Evolutionary conservation across 2,888 invertebrate genomes (phyloP), one percentile per base, ranked within the genome.

Genomic region (Cremastobaeus sp.): DNA sequence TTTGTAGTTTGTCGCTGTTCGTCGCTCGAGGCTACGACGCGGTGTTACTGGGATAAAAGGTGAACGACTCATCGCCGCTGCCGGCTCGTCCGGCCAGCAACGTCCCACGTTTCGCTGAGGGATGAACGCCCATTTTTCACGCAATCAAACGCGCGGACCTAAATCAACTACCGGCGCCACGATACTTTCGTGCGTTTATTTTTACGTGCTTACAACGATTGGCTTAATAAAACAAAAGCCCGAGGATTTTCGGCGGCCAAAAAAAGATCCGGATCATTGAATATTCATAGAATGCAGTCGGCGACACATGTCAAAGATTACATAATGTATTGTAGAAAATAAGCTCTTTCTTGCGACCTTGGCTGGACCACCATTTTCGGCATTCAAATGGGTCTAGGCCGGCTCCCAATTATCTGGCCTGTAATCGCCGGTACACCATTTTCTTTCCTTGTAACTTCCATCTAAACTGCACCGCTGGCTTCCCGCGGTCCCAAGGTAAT

Each of bases 11-110:
- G 82, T 83, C 82, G 81, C 78, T 78, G 79, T 74, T 80, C 80
- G 78, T 81, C 79, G 81, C 82, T 80, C 79, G 79, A 79, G 82
- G 82, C 82, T 82, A 81, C 82, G 83, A 84, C 84, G 87, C 85
- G 83, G 86, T 87, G 86, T 87, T 87, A 87, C 86, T 87, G 85
- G 87, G 86, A 87, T 87, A 87, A 87, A 87, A 87, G 87, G 87
- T 87, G 87, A 87, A 87, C 83, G 87, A 86, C 86, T 84, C 83
- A 80, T 72, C 78, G 80, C 79, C 79, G 80, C 81, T 78, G 80
- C 79, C 80, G 79, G 81, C 79, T 79, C 79, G 82, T 82, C 80
- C 82, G 81, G 79, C 80, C 82, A 76, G 79, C 83, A 82, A 83
- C 82, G 83, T 82, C 83, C 80, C 82, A 82, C 82, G 81, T 77